Percentiles rank a stretch among this genome's conserved stretches.
Evolutionary conservation across 2,888 invertebrate species (phyloP).

Genomic region (Xestia xanthographa): DNA sequence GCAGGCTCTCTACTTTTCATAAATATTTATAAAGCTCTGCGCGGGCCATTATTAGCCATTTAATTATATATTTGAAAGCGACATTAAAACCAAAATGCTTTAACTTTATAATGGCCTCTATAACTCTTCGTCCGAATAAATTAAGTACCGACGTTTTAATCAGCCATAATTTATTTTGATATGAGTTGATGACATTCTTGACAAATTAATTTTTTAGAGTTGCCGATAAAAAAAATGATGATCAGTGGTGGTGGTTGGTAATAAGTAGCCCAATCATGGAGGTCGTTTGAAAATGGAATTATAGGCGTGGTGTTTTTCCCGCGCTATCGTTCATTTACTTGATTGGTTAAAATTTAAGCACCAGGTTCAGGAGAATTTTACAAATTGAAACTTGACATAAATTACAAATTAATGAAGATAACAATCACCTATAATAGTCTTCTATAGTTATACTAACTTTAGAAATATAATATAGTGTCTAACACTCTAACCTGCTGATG

Average conservation of each 20-base stretch:
- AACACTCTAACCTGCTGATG: no score
- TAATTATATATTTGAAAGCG: constrained; percentile 44
- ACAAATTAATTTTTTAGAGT: neutral
- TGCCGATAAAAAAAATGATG: neutral
- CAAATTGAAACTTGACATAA: neutral
- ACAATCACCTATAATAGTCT: neutral
- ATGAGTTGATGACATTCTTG: neutral
- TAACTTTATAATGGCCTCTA: constrained; percentile 19
- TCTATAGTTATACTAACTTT: neutral
- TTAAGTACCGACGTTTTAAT: neutral
- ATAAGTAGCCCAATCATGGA: neutral
- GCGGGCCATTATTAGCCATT: constrained; percentile 3
- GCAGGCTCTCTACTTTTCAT: constrained; percentile 34
- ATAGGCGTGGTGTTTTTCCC: neutral
- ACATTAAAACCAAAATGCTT: constrained; percentile 4
- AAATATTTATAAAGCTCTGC: constrained; percentile 42
- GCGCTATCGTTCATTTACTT: neutral
- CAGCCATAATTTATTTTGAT: neutral
- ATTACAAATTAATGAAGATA: no score
- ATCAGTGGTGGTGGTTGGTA: neutral
- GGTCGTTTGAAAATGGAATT: neutral
- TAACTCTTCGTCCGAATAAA: constrained; percentile 4
- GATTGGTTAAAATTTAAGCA: neutral
- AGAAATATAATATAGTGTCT: neutral
- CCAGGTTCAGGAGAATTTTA: neutral